A percentile compares a stretch with the other conserved stretches of the same genome.
These are phyloP conservation scores for Embiotoca jacksoni DNA, from an alignment of 2,113 vertebrate genomes.

Conservation along the genomic window DNA sequence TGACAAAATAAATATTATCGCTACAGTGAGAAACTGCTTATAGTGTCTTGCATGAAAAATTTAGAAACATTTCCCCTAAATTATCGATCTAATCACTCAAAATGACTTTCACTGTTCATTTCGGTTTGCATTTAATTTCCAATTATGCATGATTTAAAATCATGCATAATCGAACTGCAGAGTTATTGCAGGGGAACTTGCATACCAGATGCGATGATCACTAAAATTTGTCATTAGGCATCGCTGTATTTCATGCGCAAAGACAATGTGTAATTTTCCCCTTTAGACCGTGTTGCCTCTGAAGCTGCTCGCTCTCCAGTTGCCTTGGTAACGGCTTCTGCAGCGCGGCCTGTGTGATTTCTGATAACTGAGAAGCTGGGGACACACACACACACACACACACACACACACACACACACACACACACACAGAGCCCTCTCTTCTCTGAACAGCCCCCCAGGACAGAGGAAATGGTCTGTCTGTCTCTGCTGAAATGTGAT, in stretches of 20 bases:
- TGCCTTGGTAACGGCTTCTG: conserved; percentile 94
- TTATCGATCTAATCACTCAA: neutral
- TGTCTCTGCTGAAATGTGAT: conserved; percentile 34
- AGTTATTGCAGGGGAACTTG: conserved; percentile 10
- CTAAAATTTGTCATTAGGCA: conserved; percentile 17
- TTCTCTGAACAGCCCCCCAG: conserved; percentile 11
- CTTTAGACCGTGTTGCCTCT: conserved; percentile 68
- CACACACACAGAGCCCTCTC: conserved; percentile 14
- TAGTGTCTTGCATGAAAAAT: neutral
- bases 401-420: conserved; percentile 12
- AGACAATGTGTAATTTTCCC: conserved; percentile 66
- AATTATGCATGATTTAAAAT: conserved; percentile 16
- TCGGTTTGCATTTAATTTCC: neutral
- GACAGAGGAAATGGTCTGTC: conserved; percentile 56
- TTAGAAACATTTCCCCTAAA: neutral
- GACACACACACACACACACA: conserved; percentile 26
- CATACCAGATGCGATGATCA: neutral
- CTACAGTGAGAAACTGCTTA: neutral
- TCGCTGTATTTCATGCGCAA: conserved; percentile 58
- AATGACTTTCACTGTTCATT: conserved; percentile 19
- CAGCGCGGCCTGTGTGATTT: conserved; percentile 82
- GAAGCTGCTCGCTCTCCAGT: conserved; percentile 87
- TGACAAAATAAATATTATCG: neutral
- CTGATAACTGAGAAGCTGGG: conserved; percentile 70
- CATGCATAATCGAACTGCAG: neutral